Evolutionary conservation across 2,888 invertebrate species (phyloP), one percentile per base, ranked within the genome.

Genomic region (Drosophila paranaensis): DNA sequence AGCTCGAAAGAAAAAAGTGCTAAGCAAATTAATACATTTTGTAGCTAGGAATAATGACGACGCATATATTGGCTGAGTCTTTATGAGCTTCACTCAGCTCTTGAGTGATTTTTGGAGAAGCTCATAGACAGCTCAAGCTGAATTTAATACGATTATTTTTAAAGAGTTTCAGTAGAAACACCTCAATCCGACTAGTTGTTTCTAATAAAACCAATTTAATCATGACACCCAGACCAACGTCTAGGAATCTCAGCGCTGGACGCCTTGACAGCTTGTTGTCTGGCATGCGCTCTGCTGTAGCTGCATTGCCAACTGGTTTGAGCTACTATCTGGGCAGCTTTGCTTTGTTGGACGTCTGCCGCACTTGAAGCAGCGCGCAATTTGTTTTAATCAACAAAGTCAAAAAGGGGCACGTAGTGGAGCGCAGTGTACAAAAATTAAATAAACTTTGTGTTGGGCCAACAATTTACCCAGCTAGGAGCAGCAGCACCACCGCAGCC

Each of bases 371-470:
- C 78, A 75, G 75, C 82, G 80, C 86, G 74, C 88, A 86, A 86
- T 86, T 86, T 86, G 86, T 88, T 88, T 86, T 86, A 86, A 86
- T 86, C 86, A 86, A 86, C 88, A 83, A 88, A 86, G 80, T 87
- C 84, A 82, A 82, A 87, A 87, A 81, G 70, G 60, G 60, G 64
- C 78, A 67, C 71, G 65, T 71, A 69, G 61, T 27, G 51, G 46
- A 55, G 50, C 48, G 62, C 51, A 79, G 20, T 63, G 77, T 40
- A 77, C 78, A 79, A 88, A 85, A 85, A 85, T 88, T 85, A 85
- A 88, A 88, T 85, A 85, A 85, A 88, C 85, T 88, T 83, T 66
- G 55, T 81, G 85, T 77, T 85, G 85, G 82, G 39, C 80, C 79
- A 86, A 85, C 86, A 80, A 85, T 88, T 85, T 88, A 74, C 68